Percentiles rank a stretch among this genome's conserved stretches.
These are phyloP conservation scores for Oriolus oriolus DNA, from an alignment of 2,113 vertebrate species.

Conservation along the genomic window DNA sequence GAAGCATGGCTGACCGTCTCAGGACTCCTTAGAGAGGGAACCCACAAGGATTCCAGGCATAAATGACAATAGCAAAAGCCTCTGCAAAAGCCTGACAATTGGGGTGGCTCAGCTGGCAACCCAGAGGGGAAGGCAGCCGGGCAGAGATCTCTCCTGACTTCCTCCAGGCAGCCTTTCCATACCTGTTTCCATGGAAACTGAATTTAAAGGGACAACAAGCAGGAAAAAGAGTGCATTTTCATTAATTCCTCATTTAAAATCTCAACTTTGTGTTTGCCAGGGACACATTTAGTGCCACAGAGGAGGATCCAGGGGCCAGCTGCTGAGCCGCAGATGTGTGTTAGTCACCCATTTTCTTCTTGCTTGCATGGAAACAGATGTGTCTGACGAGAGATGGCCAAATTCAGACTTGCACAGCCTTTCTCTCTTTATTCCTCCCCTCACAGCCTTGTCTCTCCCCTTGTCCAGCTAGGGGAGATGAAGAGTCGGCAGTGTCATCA, in stretches of 20 bases:
- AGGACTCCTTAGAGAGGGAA: neutral
- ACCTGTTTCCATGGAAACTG: conserved; percentile 45
- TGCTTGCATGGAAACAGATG: neutral
- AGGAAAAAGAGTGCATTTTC: conserved; percentile 8
- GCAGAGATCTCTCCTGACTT: neutral
- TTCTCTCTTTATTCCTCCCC: neutral
- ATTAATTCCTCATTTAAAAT: conserved; percentile 42
- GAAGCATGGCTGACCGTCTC: neutral
- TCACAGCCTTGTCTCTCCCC: too few species aligned
- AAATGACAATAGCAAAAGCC: neutral
- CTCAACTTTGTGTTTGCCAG: conserved; percentile 1
- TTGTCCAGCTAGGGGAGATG: neutral
- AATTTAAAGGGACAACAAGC: conserved; percentile 20
- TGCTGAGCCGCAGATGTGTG: neutral
- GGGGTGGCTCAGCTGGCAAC: neutral
- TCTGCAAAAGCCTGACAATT: neutral
- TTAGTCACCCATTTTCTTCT: neutral
- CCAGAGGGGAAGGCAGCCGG: neutral
- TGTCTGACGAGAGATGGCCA: neutral
- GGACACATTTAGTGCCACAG: neutral
- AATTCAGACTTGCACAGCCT: neutral
- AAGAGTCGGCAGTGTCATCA: neutral
- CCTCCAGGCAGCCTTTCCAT: neutral
- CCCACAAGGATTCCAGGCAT: neutral
- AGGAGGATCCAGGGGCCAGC: neutral